Conservation (phyloP, 2,113 vertebrate genomes). For the Promerops cafer region DNA sequence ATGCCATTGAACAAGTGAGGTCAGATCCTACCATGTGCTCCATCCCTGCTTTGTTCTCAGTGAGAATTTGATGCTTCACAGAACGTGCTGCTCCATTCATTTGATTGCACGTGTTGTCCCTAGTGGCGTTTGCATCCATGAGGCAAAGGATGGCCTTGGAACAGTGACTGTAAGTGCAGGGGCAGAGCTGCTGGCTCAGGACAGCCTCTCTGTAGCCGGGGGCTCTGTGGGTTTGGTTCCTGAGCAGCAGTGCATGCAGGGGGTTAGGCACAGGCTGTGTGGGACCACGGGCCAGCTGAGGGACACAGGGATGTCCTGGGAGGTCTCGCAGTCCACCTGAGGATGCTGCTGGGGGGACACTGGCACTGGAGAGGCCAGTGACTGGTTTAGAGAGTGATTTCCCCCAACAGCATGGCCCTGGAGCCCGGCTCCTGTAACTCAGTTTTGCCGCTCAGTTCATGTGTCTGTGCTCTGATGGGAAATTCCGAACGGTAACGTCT, state of each 20-base stretch:
- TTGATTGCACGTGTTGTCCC: fast-evolving
- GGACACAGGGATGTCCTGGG: background rate
- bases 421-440: background rate
- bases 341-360: background rate
- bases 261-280: background rate
- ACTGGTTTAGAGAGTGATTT: background rate
- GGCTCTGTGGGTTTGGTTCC: background rate
- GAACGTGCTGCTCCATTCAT: background rate
- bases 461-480: background rate
- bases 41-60: background rate
- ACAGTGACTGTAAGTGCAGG: background rate
- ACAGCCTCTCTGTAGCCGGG: fast-evolving
- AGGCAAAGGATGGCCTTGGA: background rate
- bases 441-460: background rate
- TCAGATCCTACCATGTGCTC: background rate
- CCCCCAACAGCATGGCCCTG: background rate
- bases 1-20: background rate
- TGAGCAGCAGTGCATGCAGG: background rate
- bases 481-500: background rate
- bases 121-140: fast-evolving
- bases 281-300: background rate
- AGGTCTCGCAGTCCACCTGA: background rate
- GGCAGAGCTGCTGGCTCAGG: background rate
- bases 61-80: background rate
- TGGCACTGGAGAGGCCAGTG: background rate